These are phyloP conservation scores for Catharus bicknelli DNA, from an alignment of 2,113 vertebrate genomes.

Conservation along the genomic window DNA sequence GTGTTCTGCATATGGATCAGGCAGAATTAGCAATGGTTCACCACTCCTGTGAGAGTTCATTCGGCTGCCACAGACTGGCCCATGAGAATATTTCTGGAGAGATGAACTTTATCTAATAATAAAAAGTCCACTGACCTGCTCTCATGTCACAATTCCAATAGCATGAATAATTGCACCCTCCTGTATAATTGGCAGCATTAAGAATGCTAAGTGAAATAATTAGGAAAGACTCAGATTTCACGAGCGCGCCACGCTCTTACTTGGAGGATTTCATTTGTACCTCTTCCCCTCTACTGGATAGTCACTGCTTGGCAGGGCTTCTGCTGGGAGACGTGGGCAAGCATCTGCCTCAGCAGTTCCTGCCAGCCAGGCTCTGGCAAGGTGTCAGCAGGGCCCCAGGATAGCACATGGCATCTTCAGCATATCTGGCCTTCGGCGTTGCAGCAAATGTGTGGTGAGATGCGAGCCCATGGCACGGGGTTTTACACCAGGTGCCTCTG, in stretches of 20 bases:
- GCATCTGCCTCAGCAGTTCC: slow-evolving; percentile 35
- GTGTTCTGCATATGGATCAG: not conserved
- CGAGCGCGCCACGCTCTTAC: not conserved
- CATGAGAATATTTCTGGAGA: slow-evolving; percentile 47
- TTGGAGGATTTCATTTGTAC: not conserved
- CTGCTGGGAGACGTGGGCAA: slow-evolving; percentile 17
- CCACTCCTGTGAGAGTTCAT: slow-evolving; percentile 34
- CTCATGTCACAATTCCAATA: slow-evolving; percentile 22
- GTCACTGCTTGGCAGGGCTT: not conserved
- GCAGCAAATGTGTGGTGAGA: not conserved
- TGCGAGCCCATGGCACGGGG: accelerated
- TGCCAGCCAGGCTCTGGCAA: slow-evolving; percentile 55
- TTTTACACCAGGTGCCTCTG: slow-evolving; percentile 6
- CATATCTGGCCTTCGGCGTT: not conserved
- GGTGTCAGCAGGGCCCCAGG: slow-evolving; percentile 22
- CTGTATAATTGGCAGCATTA: slow-evolving; percentile 57
- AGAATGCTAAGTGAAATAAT: slow-evolving; percentile 48
- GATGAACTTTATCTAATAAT: slow-evolving; percentile 57
- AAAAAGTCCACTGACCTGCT: slow-evolving; percentile 50
- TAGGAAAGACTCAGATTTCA: slow-evolving; percentile 7
- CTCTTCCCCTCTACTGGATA: not conserved
- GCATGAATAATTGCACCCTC: slow-evolving; percentile 42
- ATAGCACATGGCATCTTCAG: not conserved
- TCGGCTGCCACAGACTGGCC: not conserved
- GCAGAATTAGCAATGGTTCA: slow-evolving; percentile 2